Base-by-base conservation (phyloP, 2,113 vertebrate genomes). In the Burhinus bistriatus region DNA sequence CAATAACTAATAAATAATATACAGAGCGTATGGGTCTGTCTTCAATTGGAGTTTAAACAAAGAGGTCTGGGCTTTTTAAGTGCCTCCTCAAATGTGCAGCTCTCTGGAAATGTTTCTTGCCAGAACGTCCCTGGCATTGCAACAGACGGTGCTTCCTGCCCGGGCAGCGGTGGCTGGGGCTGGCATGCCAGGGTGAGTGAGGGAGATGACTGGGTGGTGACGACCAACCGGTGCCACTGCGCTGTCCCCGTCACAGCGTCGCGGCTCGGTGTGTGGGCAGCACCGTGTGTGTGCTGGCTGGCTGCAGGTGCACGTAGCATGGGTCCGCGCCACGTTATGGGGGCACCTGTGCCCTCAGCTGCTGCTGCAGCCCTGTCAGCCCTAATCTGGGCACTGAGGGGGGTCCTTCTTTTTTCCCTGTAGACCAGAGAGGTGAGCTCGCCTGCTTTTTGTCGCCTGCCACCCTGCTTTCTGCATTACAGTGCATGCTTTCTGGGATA, bases 1-100 rank as follows among this genome's bases (percentile, higher is more conserved):
- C 91, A 96, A 91, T 96, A 96, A 91, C 87, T 86, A 95, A 90
- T 95, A 95, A 97, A 96, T 93, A 95, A 87, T 94, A 72, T 38
- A 65, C 49, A 79, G 62, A 69, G 34, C 2, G 6, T 92, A 87
- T 81, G 94, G 23, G 76, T 92, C 95, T 97, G 93, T 95, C 95
- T 97, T 96, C 94, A 97, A 69, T 93, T 1, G 42, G n/a, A 51
- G 15, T 87, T 91, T 83, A 77, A 95, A 96, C 91, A 97, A 96
- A 95, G 87, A 40, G 47, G 25, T 92, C 95, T 95, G 86, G 66
- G 49, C 80, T 93, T 95, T 94, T 94, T 8, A 95, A 97, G 69
- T 75, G 93, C 84, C 66, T 91, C 27, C 89, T 90, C 70, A 54
- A 89, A 88, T 80, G 75, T 38, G 52, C 54, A 51, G 78, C 54